Conservation (phyloP, 2,797 vertebrate genomes). For the Spinus olivaceus region DNA sequence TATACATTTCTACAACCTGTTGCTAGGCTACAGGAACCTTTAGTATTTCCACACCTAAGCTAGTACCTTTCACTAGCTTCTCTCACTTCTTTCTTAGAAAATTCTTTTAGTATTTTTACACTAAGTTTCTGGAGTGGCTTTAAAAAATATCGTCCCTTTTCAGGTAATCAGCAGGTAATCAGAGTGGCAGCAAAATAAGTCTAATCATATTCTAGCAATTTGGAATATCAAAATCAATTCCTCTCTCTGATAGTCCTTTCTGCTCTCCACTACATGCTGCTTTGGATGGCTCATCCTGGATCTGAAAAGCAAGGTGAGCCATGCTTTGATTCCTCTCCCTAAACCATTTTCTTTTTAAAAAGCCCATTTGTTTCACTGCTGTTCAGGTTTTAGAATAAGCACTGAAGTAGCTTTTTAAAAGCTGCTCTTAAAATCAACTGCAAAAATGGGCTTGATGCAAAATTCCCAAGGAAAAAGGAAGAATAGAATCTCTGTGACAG, state of each 20-base stretch:
- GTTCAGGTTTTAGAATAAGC: not conserved
- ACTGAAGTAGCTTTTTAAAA: not conserved
- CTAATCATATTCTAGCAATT: not conserved
- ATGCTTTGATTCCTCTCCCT: not conserved
- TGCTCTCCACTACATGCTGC: not conserved
- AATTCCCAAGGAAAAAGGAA: not conserved
- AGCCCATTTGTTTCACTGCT: not conserved
- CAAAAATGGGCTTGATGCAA: not conserved
- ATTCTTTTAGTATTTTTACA: constrained; percentile 38
- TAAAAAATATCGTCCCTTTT: constrained; percentile 5
- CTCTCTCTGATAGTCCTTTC: not conserved
- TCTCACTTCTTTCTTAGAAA: constrained; percentile 16
- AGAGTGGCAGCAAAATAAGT: not conserved
- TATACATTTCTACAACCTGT: constrained; percentile 11
- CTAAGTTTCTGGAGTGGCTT: constrained; percentile 35
- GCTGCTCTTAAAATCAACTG: not conserved
- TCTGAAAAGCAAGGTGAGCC: not conserved
- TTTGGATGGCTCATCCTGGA: not conserved
- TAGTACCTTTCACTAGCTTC: not conserved
- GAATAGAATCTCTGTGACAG: not conserved
- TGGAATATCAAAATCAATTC: not conserved
- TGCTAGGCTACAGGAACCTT: constrained; percentile 52
- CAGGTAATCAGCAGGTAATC: not conserved
- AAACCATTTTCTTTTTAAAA: not conserved
- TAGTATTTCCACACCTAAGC: not conserved